Percentiles rank a stretch among this genome's conserved stretches.
Evolutionary conservation across 2,888 invertebrate species (phyloP).

Genomic region (Meteorus colon): DNA sequence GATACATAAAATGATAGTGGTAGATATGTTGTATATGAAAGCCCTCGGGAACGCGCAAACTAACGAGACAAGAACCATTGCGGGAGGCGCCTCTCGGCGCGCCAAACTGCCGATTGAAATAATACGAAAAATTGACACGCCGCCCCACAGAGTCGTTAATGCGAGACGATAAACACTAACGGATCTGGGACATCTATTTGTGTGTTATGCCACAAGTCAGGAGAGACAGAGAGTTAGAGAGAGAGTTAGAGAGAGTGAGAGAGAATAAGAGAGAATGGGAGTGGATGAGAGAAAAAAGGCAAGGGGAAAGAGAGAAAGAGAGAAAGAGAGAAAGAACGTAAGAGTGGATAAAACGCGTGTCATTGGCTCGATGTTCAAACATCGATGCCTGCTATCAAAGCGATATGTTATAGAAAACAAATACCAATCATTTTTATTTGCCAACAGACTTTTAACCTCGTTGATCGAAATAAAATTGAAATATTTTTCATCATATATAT

Average conservation of each 20-base stretch:
- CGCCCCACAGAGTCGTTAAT: slow-evolving; percentile 51
- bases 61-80: slow-evolving; percentile 15
- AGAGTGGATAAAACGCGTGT: slow-evolving; percentile 26
- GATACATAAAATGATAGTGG: neutral
- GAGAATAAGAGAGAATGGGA: slow-evolving; percentile 9
- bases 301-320: neutral
- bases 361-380: slow-evolving; percentile 35
- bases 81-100: slow-evolving; percentile 38
- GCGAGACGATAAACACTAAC: slow-evolving; percentile 53
- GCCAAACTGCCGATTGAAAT: slow-evolving; percentile 48
- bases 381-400: slow-evolving; percentile 24
- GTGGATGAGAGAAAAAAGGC: slow-evolving; percentile 10
- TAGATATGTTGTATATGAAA: neutral
- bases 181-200: slow-evolving; percentile 60
- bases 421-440: slow-evolving; percentile 17
- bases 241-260: neutral
- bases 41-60: neutral
- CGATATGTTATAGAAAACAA: neutral
- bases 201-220: slow-evolving; percentile 41
- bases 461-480: neutral
- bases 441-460: slow-evolving; percentile 3
- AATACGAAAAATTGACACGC: slow-evolving; percentile 44
- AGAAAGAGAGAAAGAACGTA: slow-evolving; percentile 25
- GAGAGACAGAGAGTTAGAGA: slow-evolving; percentile 13
- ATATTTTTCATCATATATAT: slow-evolving; percentile 7